Conservation (phyloP, 2,888 invertebrate species). For the Xestia rhomboidea region DNA sequence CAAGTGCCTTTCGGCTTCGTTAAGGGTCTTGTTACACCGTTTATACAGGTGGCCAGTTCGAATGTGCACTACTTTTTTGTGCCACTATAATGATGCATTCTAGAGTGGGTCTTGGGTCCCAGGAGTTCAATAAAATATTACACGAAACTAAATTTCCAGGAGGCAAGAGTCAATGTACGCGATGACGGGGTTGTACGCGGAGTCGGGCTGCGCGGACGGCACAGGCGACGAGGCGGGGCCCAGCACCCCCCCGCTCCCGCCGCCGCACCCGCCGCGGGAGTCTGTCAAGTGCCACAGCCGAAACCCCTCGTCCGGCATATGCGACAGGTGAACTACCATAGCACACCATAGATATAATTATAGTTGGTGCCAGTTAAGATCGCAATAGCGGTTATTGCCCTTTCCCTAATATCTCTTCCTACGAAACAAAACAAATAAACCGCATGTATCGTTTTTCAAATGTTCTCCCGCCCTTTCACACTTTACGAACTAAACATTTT, state of each 20-base stretch:
- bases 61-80: not conserved
- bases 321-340: slow-evolving; percentile 91
- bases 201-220: slow-evolving; percentile 92
- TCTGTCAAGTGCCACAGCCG: slow-evolving; percentile 94
- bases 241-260: slow-evolving; percentile 83
- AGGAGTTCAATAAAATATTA: slow-evolving; percentile 14
- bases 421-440: too few relatives aligned
- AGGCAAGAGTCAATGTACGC: slow-evolving; percentile 97
- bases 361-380: too few relatives aligned
- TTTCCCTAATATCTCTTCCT: too few relatives aligned
- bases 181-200: slow-evolving; percentile 96
- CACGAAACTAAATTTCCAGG: slow-evolving; percentile 80
- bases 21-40: too few relatives aligned
- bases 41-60: not conserved
- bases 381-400: too few relatives aligned
- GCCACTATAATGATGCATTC: not conserved
- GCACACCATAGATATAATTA: not conserved
- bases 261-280: slow-evolving; percentile 83
- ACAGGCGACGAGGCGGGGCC: slow-evolving; percentile 89
- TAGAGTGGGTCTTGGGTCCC: not conserved
- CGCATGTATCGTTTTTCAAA: too few relatives aligned
- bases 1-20: too few relatives aligned
- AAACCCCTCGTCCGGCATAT: slow-evolving; percentile 94
- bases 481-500: too few relatives aligned
- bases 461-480: too few relatives aligned